Evolutionary conservation across 2,888 invertebrate species (phyloP).

Genomic region (Periphyllus acericola): DNA sequence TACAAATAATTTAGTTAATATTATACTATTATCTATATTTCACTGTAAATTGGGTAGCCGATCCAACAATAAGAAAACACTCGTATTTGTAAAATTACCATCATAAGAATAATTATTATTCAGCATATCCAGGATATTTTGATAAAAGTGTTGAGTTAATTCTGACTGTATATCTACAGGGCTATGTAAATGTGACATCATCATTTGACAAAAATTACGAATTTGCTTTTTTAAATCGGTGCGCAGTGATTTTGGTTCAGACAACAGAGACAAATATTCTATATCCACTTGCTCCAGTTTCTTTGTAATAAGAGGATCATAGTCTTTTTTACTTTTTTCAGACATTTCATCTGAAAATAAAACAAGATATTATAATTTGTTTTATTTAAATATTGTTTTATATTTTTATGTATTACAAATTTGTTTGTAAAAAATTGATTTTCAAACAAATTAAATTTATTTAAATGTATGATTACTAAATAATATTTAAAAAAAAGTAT

Average conservation of each 20-base stretch:
- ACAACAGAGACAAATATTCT: constrained; percentile 47
- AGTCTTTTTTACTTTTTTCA: constrained; percentile 53
- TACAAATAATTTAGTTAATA: no score
- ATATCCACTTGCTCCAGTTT: constrained; percentile 47
- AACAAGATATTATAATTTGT: neutral
- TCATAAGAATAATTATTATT: constrained; percentile 55
- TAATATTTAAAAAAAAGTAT: no score
- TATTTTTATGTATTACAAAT: neutral
- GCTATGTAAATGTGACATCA: constrained; percentile 56
- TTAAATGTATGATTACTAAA: neutral
- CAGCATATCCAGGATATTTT: constrained; percentile 36
- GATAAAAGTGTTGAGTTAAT: constrained; percentile 61
- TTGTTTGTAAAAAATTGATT: neutral
- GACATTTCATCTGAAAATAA: constrained; percentile 42
- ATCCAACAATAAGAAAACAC: neutral
- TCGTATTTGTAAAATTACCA: constrained; percentile 13
- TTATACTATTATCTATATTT: neutral
- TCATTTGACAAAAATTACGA: constrained; percentile 58
- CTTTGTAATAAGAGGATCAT: constrained; percentile 47
- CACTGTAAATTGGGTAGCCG: no score
- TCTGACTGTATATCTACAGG: constrained; percentile 57
- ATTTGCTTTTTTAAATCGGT: constrained; percentile 51
- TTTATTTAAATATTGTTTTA: neutral
- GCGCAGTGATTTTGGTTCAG: constrained; percentile 50
- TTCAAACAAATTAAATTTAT: neutral